A percentile compares a stretch with the other conserved stretches of the same genome.
Evolutionary conservation across 1,140 invertebrate species (phyloP).

Genomic region (Plectus sambesii): DNA sequence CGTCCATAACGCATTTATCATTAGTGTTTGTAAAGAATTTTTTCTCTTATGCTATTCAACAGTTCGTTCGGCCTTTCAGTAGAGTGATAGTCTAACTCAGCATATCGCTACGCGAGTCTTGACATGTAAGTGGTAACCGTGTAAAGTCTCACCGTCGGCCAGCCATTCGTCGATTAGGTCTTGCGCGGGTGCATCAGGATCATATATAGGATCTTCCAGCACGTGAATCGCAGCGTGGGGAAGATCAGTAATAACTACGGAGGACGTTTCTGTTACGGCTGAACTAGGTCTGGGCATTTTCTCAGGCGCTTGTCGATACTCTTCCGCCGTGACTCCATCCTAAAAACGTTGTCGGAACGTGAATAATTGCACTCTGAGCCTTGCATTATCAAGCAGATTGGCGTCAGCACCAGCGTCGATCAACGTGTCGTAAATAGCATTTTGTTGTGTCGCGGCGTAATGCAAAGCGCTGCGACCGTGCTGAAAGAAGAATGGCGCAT

Average conservation of each 20-base stretch:
- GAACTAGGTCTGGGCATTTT: conserved; percentile 29
- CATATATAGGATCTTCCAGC: conserved; percentile 22
- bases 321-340: conserved; percentile 34
- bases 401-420: conserved; percentile 36
- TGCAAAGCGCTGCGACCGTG: conserved; percentile 35
- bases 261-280: conserved; percentile 18
- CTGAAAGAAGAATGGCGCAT: conserved; percentile 21
- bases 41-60: too few species aligned
- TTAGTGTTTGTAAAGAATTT: too few species aligned
- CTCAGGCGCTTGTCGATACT: conserved; percentile 36
- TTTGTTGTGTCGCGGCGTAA: conserved; percentile 40
- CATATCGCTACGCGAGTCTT: too few species aligned
- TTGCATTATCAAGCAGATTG: conserved; percentile 36
- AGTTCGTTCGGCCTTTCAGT: too few species aligned
- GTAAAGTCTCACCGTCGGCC: conserved; percentile 33
- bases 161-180: conserved; percentile 41
- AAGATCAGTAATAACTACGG: conserved; percentile 13
- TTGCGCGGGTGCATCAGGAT: conserved; percentile 36
- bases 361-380: not conserved
- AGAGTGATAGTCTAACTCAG: too few species aligned
- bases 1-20: too few species aligned
- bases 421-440: conserved; percentile 45
- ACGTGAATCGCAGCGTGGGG: conserved; percentile 20
- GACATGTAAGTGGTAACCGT: too few species aligned
- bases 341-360: too few species aligned